Evolutionary conservation across 92 coral and sea anemone species (phyloP).

Genomic region (Palythoa heliodiscus): DNA sequence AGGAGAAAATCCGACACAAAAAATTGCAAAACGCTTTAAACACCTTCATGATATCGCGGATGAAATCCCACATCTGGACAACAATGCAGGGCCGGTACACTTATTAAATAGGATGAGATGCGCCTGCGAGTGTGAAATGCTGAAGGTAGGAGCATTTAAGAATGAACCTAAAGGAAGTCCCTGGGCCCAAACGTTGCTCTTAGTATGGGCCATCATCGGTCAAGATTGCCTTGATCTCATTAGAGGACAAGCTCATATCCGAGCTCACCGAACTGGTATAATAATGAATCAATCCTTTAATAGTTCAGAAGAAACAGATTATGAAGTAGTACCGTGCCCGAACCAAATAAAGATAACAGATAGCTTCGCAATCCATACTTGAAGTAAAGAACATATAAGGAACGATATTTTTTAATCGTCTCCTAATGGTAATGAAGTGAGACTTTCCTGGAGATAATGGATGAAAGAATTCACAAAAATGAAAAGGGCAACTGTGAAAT

Average conservation of each 20-base stretch:
- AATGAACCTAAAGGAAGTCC: too few relatives aligned
- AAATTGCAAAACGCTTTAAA: slow-evolving; percentile 15
- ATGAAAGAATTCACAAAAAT: too few relatives aligned
- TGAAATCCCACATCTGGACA: slow-evolving; percentile 54
- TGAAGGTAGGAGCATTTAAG: slow-evolving; percentile 55
- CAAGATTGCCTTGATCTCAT: slow-evolving; percentile 18
- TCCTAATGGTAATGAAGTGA: too few relatives aligned
- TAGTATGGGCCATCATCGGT: slow-evolving; percentile 66
- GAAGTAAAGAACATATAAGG: not conserved
- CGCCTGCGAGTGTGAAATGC: slow-evolving; percentile 57
- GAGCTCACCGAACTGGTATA: not conserved
- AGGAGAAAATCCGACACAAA: slow-evolving; percentile 50
- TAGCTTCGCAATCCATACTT: not conserved
- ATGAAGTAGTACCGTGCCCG: too few relatives aligned
- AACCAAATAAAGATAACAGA: too few relatives aligned
- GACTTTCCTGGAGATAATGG: too few relatives aligned
- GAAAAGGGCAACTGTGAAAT: too few relatives aligned
- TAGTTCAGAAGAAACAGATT: slow-evolving; percentile 1
- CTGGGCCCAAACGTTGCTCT: slow-evolving; percentile 40
- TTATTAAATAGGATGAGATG: slow-evolving; percentile 57
- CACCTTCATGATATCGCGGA: slow-evolving; percentile 45
- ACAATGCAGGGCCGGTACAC: slow-evolving; percentile 44
- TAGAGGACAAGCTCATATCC: slow-evolving; percentile 45
- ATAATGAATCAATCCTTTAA: not conserved
- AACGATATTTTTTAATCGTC: slow-evolving; percentile 31